A percentile compares a stretch with the other conserved stretches of the same genome.
phyloP scores from a whole-genome alignment of 2,888 invertebrate species.

The Conops quadrifasciatus region DNA sequence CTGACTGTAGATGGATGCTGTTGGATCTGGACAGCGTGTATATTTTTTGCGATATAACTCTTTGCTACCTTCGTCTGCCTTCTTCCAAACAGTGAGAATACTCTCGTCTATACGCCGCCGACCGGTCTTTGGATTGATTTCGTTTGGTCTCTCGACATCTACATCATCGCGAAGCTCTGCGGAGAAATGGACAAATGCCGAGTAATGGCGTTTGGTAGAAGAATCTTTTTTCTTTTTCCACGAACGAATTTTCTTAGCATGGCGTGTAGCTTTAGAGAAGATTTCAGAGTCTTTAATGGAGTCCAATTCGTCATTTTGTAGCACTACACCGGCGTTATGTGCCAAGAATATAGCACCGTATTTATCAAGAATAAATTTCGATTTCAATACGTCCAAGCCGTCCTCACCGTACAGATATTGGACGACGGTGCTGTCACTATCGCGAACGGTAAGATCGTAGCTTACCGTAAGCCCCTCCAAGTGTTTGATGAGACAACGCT shows the following conservation, averaged over 20 bases:
- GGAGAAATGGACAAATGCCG: constrained; percentile 73
- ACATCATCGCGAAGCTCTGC: constrained; percentile 67
- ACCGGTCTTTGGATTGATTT: constrained; percentile 67
- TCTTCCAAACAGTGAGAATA: constrained; percentile 74
- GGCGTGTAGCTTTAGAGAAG: constrained; percentile 67
- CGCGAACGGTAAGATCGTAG: constrained; percentile 95
- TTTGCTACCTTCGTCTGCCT: constrained; percentile 70
- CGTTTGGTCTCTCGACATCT: constrained; percentile 64
- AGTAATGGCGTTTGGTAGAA: constrained; percentile 51
- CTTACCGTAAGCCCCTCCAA: constrained; percentile 92
- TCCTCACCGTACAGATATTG: constrained; percentile 96
- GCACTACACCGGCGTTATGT: constrained; percentile 77
- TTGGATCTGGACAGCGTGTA: constrained; percentile 76
- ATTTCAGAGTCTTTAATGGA: constrained; percentile 70
- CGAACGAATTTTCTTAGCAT: constrained; percentile 70
- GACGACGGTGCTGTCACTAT: constrained; percentile 90
- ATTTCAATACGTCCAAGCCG: constrained; percentile 87
- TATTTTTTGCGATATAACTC: constrained; percentile 65
- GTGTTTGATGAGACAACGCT: constrained; percentile 96
- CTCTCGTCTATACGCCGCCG: constrained; percentile 71
- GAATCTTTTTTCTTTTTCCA: constrained; percentile 67
- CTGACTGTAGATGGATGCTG: constrained; percentile 75
- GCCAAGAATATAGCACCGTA: constrained; percentile 82
- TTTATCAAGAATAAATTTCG: constrained; percentile 78
- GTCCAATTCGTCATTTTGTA: constrained; percentile 69